Percentiles rank a stretch among this genome's conserved stretches.
Evolutionary conservation across 2,888 invertebrate genomes (phyloP).

Genomic region (Agrochola lota): DNA sequence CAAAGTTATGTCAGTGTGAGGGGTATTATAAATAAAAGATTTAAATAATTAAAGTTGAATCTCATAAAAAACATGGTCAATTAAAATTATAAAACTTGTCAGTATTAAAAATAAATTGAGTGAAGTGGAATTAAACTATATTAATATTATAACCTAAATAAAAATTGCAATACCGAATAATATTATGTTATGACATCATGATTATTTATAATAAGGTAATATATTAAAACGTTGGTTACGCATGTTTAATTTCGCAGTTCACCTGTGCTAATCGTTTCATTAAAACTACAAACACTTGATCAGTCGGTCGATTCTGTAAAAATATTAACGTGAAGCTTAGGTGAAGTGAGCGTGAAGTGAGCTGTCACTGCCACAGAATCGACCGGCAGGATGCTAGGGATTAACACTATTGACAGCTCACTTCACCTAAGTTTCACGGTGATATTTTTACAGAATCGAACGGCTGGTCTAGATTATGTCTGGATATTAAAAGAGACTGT

Average conservation of each 20-base stretch:
- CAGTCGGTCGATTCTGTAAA: no score
- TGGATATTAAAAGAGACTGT: no score
- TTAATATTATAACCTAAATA: background rate
- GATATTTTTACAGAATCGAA: no score
- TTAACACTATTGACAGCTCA: no score
- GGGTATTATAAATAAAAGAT: constrained; percentile 7
- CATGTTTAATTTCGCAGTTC: constrained; percentile 1
- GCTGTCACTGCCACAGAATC: no score
- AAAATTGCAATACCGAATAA: background rate
- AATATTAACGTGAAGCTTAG: no score
- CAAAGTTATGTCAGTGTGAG: constrained; percentile 69
- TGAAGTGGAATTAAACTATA: constrained; percentile 29
- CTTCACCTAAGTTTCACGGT: no score
- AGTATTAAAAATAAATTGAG: background rate
- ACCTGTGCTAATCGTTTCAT: no score
- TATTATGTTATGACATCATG: constrained; percentile 14
- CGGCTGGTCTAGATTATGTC: no score
- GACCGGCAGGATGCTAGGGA: no score
- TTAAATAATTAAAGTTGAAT: background rate
- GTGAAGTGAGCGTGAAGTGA: no score
- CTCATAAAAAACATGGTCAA: background rate
- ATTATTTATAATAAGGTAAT: constrained; percentile 46
- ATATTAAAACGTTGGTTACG: background rate
- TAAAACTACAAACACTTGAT: no score
- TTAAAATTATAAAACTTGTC: background rate